Conservation (phyloP, 2,797 vertebrate species). For the Mionectes olivaceus region DNA sequence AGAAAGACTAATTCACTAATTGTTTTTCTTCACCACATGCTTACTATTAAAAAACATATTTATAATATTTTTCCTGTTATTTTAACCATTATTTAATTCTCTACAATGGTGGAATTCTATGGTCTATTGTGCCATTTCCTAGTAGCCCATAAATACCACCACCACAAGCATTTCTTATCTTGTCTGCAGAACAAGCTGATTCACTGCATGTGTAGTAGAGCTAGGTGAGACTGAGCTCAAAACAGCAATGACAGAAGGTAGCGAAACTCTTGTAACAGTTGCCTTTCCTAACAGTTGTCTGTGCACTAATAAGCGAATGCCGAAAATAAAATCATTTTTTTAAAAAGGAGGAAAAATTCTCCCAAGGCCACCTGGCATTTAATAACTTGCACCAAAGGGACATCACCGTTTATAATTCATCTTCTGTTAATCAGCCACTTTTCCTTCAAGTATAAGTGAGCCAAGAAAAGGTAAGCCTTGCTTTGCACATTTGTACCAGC, state of each 20-base stretch:
- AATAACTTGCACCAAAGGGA: background rate
- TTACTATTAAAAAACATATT: background rate
- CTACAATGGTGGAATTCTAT: background rate
- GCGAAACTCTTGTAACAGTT: background rate
- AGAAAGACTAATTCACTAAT: background rate
- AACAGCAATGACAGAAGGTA: background rate
- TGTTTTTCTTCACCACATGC: background rate
- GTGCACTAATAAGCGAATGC: background rate
- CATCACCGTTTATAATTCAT: background rate
- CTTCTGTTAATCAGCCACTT: background rate
- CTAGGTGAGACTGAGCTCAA: background rate
- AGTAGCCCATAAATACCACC: background rate
- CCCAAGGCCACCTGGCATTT: background rate
- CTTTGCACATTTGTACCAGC: background rate
- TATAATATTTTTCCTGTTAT: constrained; percentile 18
- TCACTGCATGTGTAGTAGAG: rapidly evolving
- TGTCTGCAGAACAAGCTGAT: background rate
- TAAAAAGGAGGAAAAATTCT: background rate
- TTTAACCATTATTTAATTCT: background rate
- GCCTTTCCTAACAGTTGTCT: background rate
- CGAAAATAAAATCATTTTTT: background rate
- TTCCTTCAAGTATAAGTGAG: background rate
- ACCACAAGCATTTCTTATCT: background rate
- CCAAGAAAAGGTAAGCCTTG: background rate
- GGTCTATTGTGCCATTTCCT: constrained; percentile 1